Evolutionary conservation across 2,797 vertebrate species (phyloP).

Genomic region (Oryzias dopingdopingensis): DNA sequence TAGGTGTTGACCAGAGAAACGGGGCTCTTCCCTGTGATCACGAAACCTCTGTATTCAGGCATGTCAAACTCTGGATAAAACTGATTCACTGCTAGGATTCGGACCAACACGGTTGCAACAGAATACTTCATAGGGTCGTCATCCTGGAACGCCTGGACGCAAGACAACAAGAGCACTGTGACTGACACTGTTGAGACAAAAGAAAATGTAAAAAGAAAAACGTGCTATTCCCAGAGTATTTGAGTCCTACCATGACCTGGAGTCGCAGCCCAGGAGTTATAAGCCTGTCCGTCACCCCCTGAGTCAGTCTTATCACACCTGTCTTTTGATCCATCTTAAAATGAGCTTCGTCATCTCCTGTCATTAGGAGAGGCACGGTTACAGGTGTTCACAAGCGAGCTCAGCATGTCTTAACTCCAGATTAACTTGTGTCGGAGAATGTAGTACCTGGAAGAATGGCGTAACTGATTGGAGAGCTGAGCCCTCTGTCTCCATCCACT

Average conservation of each 20-base stretch:
- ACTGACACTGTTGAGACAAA: not conserved
- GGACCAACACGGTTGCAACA: conserved; percentile 76
- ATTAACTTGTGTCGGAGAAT: not conserved
- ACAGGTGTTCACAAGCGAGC: not conserved
- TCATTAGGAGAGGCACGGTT: conserved; percentile 9
- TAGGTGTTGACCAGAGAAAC: conserved; percentile 79
- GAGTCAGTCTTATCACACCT: conserved; percentile 65
- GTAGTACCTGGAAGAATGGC: conserved; percentile 79
- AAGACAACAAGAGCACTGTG: conserved; percentile 1
- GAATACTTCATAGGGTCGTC: conserved; percentile 82
- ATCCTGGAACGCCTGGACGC: conserved; percentile 77
- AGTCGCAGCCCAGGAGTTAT: conserved; percentile 65
- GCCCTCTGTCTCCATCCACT: conserved; percentile 77
- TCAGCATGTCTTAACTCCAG: not conserved
- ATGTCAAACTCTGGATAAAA: conserved; percentile 73
- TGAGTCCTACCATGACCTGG: conserved; percentile 74
- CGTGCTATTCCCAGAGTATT: not conserved
- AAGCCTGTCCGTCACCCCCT: conserved; percentile 59
- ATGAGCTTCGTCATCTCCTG: conserved; percentile 66
- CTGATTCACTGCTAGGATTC: conserved; percentile 74
- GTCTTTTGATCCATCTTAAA: conserved; percentile 75
- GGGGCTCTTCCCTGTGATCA: conserved; percentile 54
- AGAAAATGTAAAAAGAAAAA: not conserved
- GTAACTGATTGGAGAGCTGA: conserved; percentile 77
- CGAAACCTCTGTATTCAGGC: conserved; percentile 73